These are phyloP conservation scores for Trididemnum nubilum DNA, from an alignment of 23 tunicate species.

Conservation along the genomic window DNA sequence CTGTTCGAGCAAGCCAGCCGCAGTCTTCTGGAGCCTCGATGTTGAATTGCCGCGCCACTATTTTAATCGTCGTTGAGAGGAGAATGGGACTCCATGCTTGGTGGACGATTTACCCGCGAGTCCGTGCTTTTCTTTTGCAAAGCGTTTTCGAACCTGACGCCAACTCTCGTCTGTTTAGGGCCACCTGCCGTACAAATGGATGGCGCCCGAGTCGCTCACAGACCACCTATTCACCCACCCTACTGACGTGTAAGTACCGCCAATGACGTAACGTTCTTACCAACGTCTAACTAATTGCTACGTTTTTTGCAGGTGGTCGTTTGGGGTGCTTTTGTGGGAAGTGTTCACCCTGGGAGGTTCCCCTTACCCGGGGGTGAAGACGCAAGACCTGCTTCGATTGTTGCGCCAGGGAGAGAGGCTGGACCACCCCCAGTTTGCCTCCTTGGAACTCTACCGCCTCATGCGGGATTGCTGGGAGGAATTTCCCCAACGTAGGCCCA, in stretches of 20 bases:
- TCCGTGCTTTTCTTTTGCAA: too few species aligned
- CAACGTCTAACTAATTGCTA: too few species aligned
- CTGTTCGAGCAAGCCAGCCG: too few species aligned
- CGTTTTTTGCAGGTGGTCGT: slow-evolving; percentile 84
- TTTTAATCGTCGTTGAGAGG: too few species aligned
- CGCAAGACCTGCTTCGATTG: slow-evolving; percentile 70
- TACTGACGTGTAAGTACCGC: slow-evolving; percentile 85
- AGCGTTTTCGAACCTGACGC: too few species aligned
- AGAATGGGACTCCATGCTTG: too few species aligned
- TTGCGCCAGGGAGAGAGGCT: slow-evolving; percentile 72
- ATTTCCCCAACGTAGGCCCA: slow-evolving; percentile 55
- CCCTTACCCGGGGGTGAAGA: slow-evolving; percentile 94
- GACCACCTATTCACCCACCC: slow-evolving; percentile 88
- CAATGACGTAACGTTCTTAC: not conserved
- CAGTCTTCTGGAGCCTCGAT: too few species aligned
- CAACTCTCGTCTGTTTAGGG: too few species aligned
- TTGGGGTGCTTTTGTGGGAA: slow-evolving; percentile 90
- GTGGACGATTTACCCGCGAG: too few species aligned
- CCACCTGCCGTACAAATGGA: slow-evolving; percentile 96
- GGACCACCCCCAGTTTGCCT: slow-evolving; percentile 89
- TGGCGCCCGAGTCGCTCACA: slow-evolving; percentile 86
- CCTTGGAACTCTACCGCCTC: slow-evolving; percentile 65
- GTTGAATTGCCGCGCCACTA: too few species aligned
- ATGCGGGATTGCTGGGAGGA: slow-evolving; percentile 96
- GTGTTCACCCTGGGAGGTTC: slow-evolving; percentile 82